These are phyloP conservation scores for Agonum fuliginosum DNA, from an alignment of 2,888 invertebrate species.

Conservation along the genomic window DNA sequence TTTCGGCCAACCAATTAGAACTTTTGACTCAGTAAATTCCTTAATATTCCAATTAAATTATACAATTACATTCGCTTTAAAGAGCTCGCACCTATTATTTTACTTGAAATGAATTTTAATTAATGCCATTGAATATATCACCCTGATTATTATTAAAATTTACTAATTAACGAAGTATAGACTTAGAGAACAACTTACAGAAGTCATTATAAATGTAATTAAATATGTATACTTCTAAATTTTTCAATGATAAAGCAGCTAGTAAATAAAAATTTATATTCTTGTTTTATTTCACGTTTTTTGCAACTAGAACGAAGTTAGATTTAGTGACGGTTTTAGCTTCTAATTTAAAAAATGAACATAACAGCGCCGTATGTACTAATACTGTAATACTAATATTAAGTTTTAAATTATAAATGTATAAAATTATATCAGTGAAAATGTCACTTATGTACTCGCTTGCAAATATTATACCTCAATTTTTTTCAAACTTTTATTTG, in stretches of 20 bases:
- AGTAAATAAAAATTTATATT: slow-evolving; percentile 12
- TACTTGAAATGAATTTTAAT: slow-evolving; percentile 49
- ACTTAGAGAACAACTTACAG: not conserved
- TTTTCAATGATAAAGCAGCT: not conserved
- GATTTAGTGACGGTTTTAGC: too few species aligned
- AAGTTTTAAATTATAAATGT: not conserved
- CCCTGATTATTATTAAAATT: slow-evolving; percentile 47
- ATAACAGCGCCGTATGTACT: too few species aligned
- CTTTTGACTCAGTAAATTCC: slow-evolving; percentile 41
- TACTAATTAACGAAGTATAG: slow-evolving; percentile 26
- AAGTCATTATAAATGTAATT: slow-evolving; percentile 30
- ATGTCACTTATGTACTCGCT: not conserved
- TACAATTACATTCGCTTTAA: slow-evolving; percentile 40
- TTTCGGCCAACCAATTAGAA: slow-evolving; percentile 38
- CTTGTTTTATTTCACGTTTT: slow-evolving; percentile 10
- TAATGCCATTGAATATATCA: slow-evolving; percentile 40
- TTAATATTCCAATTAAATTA: slow-evolving; percentile 42
- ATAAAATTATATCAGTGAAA: not conserved
- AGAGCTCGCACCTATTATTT: slow-evolving; percentile 43
- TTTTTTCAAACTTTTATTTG: too few species aligned
- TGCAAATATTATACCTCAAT: too few species aligned
- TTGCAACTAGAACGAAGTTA: slow-evolving; percentile 1
- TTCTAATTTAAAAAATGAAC: too few species aligned
- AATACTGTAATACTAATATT: not conserved
- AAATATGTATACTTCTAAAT: slow-evolving; percentile 7